These are phyloP conservation scores for Noctua janthina DNA, from an alignment of 2,888 invertebrate species.

Conservation along the genomic window DNA sequence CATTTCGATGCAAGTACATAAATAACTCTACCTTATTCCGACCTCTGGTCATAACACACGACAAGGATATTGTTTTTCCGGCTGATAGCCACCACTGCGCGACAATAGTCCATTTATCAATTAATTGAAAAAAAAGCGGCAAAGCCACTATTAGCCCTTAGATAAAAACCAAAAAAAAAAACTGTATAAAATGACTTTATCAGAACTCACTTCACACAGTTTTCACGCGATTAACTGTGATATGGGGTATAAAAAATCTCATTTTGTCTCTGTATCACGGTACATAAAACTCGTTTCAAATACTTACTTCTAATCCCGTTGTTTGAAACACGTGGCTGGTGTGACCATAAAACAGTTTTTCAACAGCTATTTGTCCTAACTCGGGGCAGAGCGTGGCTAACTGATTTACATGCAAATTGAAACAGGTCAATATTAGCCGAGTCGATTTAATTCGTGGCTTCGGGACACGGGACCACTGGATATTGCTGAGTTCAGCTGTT, in stretches of 20 bases:
- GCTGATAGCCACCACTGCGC: background rate
- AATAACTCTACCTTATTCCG: too few relatives aligned
- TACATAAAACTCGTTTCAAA: slow-evolving; percentile 49
- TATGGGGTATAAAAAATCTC: slow-evolving; percentile 43
- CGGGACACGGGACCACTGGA: slow-evolving; percentile 8
- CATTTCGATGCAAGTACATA: too few relatives aligned
- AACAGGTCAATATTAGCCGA: slow-evolving; percentile 76
- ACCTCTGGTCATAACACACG: background rate
- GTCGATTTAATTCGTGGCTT: slow-evolving; percentile 67
- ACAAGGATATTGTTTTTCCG: background rate
- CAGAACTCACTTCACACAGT: slow-evolving; percentile 20
- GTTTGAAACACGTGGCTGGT: slow-evolving; percentile 29
- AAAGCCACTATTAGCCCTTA: background rate
- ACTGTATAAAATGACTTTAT: background rate
- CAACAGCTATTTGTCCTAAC: slow-evolving; percentile 63
- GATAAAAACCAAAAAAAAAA: background rate
- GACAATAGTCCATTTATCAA: slow-evolving; percentile 16
- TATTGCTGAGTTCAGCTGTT: slow-evolving; percentile 53
- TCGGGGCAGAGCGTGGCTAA: slow-evolving; percentile 35
- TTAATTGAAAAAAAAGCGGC: slow-evolving; percentile 18
- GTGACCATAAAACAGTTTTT: slow-evolving; percentile 58
- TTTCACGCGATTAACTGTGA: slow-evolving; percentile 55
- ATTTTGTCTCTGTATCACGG: slow-evolving; percentile 44
- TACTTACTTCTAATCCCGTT: slow-evolving; percentile 24
- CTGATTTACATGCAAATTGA: slow-evolving; percentile 80